phyloP scores from a whole-genome alignment of 2,113 vertebrate species.

The Megaptera novaeangliae region DNA sequence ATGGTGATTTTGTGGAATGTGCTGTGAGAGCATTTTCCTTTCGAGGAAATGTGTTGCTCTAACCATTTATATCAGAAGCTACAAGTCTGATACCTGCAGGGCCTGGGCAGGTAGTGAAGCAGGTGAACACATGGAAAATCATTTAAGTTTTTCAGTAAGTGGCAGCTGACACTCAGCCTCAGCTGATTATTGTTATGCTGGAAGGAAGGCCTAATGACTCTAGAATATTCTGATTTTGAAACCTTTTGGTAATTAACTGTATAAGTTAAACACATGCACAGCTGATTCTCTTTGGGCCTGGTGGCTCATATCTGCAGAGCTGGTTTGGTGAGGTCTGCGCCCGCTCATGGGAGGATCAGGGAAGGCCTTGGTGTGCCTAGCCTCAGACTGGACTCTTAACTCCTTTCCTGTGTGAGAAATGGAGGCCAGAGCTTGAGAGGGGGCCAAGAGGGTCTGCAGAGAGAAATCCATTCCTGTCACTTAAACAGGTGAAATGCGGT shows the following conservation, averaged over 20 bases:
- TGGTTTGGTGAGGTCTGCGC: background rate
- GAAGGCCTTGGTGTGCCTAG: background rate
- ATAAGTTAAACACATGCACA: background rate
- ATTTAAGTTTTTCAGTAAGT: background rate
- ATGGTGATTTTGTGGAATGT: constrained; percentile 22
- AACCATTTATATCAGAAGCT: background rate
- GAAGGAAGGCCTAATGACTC: background rate
- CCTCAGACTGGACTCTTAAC: background rate
- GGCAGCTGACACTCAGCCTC: background rate
- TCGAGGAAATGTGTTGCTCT: background rate
- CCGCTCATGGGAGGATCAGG: background rate
- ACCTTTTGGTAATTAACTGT: background rate
- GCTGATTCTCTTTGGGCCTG: background rate
- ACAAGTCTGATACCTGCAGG: background rate
- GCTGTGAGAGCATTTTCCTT: background rate
- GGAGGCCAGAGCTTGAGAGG: background rate
- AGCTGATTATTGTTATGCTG: background rate
- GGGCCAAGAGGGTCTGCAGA: background rate
- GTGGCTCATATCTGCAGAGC: background rate
- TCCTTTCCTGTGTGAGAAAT: background rate
- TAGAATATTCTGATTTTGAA: background rate
- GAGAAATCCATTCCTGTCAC: background rate
- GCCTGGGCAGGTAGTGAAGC: background rate
- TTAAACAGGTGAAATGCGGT: background rate
- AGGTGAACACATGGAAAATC: background rate